Evolutionary conservation across 2,113 vertebrate species (phyloP), one percentile per base, ranked within the genome.

Genomic region (Dunckerocampus dactyliophorus): DNA sequence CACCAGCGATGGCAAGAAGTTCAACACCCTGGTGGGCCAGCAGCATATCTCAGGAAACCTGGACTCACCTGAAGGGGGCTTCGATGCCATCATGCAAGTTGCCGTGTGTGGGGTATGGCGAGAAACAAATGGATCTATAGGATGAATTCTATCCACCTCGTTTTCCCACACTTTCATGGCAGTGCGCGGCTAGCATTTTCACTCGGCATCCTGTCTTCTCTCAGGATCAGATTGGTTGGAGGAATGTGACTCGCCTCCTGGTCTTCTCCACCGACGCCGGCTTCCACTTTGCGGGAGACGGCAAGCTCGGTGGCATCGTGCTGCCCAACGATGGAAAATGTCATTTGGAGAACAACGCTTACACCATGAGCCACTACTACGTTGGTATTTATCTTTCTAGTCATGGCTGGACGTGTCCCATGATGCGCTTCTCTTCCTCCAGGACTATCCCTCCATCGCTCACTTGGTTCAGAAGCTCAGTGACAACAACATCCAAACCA

Each of bases 51-150:
- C 97, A 61, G 97, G 96, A 47, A 99, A 99, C 86, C 85, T 99
- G 87, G 97, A 99, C 88, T 99, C 97, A 71, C 96, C 97, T 0
- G 97, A 99, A 85, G 97, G 97, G 28, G 97, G 97, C 57, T 99
- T 99, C 77, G 97, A 99, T 56, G 97, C 97, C 61, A 99, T 99
- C 80, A 99, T 99, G 97, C 97, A 99, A 74, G 97, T 98, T 80
- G 96, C 97, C 12, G 97, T 98, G 71, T 99, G 96, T 81, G 93
- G 93, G 81, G 97, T 99, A 84, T 93, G 95, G 53, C 1, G 20
- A 16, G 28, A 19, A 62, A 22, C 10, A 17, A 3, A 28, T 28
- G 24, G 24, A 28, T 28, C 24, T 28, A 2, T 5, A 28, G 2
- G 4, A 63, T 19, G 47, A 24, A 52, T 37, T 9, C n/a, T 2